These are phyloP conservation scores for Crax fasciolata DNA, from an alignment of 2,797 vertebrate genomes.

Conservation along the genomic window DNA sequence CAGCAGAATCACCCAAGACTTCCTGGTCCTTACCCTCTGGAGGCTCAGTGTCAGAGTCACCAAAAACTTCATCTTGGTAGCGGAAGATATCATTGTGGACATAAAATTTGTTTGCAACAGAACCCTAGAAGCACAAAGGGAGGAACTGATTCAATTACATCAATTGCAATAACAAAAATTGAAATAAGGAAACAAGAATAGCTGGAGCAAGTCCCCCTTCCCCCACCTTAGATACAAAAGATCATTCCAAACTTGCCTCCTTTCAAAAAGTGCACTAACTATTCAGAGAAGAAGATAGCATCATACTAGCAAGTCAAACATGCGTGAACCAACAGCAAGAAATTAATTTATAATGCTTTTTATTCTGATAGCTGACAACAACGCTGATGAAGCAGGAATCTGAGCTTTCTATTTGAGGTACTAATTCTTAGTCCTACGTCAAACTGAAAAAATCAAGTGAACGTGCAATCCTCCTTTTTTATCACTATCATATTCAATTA, in stretches of 20 bases:
- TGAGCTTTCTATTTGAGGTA: not conserved
- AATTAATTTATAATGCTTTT: accelerated
- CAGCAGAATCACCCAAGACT: not conserved
- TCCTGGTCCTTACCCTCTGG: conserved; percentile 86
- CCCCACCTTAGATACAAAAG: accelerated
- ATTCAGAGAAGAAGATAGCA: not conserved
- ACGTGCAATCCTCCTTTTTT: not conserved
- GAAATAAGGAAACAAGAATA: not conserved
- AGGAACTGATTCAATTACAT: not conserved
- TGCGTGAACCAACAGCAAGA: not conserved
- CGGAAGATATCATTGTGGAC: conserved; percentile 98
- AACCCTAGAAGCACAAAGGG: conserved; percentile 85
- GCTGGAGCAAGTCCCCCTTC: not conserved
- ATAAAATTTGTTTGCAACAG: conserved; percentile 98
- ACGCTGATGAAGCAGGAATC: not conserved
- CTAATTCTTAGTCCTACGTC: not conserved
- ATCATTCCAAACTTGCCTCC: not conserved
- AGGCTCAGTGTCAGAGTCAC: conserved; percentile 95
- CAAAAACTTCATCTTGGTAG: conserved; percentile 97
- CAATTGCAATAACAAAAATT: not conserved
- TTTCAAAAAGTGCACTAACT: not conserved
- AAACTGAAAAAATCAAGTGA: not conserved
- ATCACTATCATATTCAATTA: not conserved
- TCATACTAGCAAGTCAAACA: not conserved
- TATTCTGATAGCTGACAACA: not conserved